Conservation (phyloP, 2,797 vertebrate species). For the Melanotaenia parkinsoni region DNA sequence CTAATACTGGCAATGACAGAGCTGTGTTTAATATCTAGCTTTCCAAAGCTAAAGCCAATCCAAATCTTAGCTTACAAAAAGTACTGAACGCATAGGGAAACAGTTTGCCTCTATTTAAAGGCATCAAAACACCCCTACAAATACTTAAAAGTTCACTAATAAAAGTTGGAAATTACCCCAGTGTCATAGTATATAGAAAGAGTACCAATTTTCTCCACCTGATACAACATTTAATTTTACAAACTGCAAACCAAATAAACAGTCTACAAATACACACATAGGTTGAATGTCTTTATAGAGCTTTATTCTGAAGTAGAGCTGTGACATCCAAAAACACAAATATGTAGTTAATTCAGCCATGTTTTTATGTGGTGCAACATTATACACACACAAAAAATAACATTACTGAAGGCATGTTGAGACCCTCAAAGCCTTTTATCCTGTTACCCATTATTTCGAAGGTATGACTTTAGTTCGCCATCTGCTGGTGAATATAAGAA, state of each 20-base stretch:
- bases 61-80: neutral
- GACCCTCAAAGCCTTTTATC: neutral
- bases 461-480: conserved; percentile 32
- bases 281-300: neutral
- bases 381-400: neutral
- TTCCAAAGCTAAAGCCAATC: no score
- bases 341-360: neutral
- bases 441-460: conserved; percentile 6
- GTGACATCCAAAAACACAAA: conserved; percentile 5
- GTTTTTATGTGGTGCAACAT: neutral
- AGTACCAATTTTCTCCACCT: neutral
- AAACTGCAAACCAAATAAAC: neutral
- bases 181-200: neutral
- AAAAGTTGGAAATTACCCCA: neutral
- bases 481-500: conserved; percentile 44
- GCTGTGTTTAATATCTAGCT: neutral
- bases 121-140: neutral
- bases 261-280: neutral
- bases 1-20: no score
- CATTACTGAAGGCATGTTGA: conserved; percentile 3
- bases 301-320: conserved; percentile 22
- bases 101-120: neutral
- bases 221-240: neutral
- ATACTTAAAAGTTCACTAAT: neutral
- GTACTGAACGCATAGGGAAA: neutral